These are phyloP conservation scores for Leptobrachium ailaonicum DNA, from an alignment of 2,113 vertebrate species.

Conservation along the genomic window DNA sequence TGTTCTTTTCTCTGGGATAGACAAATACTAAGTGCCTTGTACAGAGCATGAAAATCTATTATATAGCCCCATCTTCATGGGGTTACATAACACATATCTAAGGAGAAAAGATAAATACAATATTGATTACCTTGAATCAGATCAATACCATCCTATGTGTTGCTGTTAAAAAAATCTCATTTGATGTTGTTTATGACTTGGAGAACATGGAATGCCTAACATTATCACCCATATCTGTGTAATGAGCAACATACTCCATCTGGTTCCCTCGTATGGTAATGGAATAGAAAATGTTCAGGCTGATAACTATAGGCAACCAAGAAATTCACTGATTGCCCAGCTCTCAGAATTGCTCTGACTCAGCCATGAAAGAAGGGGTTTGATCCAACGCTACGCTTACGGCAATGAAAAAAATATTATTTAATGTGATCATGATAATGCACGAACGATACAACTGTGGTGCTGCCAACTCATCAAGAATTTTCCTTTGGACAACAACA, in stretches of 20 bases:
- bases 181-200: slow-evolving; percentile 15
- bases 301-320: background rate
- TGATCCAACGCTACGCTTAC: background rate
- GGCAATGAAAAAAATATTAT: background rate
- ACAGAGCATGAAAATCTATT: slow-evolving; percentile 14
- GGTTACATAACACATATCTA: background rate
- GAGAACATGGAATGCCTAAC: slow-evolving; percentile 15
- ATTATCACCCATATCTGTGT: slow-evolving; percentile 8
- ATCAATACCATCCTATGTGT: slow-evolving; percentile 16
- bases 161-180: slow-evolving; percentile 6
- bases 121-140: slow-evolving; percentile 35
- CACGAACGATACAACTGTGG: background rate
- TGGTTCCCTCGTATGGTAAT: slow-evolving; percentile 16
- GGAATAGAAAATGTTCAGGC: background rate
- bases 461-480: background rate
- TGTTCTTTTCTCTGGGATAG: background rate
- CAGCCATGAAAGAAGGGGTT: background rate
- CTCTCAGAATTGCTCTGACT: slow-evolving; percentile 1
- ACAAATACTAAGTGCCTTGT: slow-evolving; percentile 16
- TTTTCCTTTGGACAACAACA: background rate
- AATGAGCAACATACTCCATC: slow-evolving; percentile 15
- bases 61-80: background rate
- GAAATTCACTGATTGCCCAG: background rate
- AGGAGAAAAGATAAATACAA: slow-evolving; percentile 11
- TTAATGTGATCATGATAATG: background rate